Percentiles rank a stretch among this genome's conserved stretches.
phyloP scores from a whole-genome alignment of 2,113 vertebrate species.

The Poicephalus meyeri region DNA sequence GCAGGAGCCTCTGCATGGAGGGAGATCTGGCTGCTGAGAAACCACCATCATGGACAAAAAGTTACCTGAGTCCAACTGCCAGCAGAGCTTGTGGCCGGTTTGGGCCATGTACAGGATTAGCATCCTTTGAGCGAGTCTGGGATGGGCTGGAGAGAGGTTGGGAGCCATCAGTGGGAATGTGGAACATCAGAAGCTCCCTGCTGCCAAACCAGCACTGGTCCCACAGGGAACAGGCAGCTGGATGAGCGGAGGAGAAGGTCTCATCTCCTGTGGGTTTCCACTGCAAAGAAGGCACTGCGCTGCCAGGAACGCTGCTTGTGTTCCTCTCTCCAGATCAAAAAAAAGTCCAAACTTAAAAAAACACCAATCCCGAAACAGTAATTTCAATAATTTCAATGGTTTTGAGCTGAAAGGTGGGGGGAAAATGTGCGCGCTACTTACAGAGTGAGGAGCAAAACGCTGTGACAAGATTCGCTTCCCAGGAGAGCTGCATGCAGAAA shows the following conservation, averaged over 20 bases:
- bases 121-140: rapidly evolving
- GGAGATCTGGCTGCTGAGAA: neutral
- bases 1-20: neutral
- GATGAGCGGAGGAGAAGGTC: too few species aligned
- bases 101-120: rapidly evolving
- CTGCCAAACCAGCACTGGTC: rapidly evolving
- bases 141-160: neutral
- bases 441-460: neutral
- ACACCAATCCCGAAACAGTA: neutral
- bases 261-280: neutral
- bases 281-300: neutral
- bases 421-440: neutral
- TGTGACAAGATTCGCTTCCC: neutral
- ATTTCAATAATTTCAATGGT: neutral
- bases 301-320: neutral
- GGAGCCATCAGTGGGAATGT: neutral
- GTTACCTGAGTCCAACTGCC: neutral
- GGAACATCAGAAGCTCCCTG: neutral
- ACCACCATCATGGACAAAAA: rapidly evolving
- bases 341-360: neutral
- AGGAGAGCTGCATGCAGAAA: neutral
- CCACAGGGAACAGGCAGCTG: rapidly evolving
- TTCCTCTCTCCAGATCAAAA: neutral
- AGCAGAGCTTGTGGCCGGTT: neutral
- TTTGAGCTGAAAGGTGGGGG: neutral